Conservation (phyloP, 2,888 invertebrate species). For the Drosophila anomelani region DNA sequence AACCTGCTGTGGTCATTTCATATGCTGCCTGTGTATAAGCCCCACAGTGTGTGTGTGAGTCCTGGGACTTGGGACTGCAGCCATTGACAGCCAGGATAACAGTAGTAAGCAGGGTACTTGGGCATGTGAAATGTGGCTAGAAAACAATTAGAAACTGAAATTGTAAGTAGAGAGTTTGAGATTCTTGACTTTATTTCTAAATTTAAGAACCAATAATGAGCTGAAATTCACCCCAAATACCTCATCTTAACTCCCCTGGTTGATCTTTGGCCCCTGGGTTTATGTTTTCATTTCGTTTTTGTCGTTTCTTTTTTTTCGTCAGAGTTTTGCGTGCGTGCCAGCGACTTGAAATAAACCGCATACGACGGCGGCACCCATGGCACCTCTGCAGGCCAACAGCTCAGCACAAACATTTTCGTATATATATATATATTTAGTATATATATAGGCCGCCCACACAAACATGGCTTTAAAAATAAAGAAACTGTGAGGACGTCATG, state of each 20-base stretch:
- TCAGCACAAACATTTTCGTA: slow-evolving; percentile 5
- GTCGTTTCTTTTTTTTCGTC: not conserved
- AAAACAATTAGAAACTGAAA: not conserved
- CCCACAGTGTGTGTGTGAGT: slow-evolving; percentile 34
- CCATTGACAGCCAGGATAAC: slow-evolving; percentile 4
- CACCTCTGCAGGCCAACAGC: slow-evolving; percentile 11
- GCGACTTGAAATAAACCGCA: slow-evolving; percentile 51
- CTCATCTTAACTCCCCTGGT: no score
- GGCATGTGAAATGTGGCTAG: not conserved
- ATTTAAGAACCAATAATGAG: not conserved
- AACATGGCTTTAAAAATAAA: slow-evolving; percentile 51
- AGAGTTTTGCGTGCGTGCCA: slow-evolving; percentile 53
- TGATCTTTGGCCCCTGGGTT: not conserved
- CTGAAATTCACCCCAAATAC: no score
- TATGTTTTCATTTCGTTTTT: slow-evolving; percentile 35
- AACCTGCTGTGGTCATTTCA: slow-evolving; percentile 42
- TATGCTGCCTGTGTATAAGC: slow-evolving; percentile 26
- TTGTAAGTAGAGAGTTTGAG: not conserved
- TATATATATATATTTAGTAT: not conserved
- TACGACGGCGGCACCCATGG: not conserved
- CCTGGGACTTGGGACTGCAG: not conserved
- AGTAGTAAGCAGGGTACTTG: not conserved
- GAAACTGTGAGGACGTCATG: slow-evolving; percentile 59
- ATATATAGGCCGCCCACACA: slow-evolving; percentile 6
- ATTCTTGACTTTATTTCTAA: not conserved